Evolutionary conservation across 2,797 vertebrate species (phyloP).

Genomic region (Hippoglossus hippoglossus): DNA sequence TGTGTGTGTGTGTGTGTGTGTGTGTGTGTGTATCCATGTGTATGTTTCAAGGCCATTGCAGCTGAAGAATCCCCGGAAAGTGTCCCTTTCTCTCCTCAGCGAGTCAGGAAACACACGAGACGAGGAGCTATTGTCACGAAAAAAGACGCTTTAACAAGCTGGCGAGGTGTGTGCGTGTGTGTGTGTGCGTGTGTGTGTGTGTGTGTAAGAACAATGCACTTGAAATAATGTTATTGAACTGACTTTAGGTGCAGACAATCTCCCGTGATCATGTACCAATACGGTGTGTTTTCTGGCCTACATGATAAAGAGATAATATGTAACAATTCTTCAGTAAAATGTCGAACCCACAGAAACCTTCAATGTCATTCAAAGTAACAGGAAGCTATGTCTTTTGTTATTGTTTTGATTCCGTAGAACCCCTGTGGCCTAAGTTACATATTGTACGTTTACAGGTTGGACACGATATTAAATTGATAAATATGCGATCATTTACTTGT

Average conservation of each 20-base stretch:
- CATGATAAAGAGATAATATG: too few relatives aligned
- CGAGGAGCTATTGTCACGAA: constrained; percentile 61
- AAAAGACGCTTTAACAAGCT: constrained; percentile 21
- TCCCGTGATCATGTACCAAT: constrained; percentile 25
- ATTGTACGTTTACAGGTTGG: not conserved
- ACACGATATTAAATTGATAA: not conserved
- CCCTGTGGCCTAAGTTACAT: too few relatives aligned
- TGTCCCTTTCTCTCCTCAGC: constrained; percentile 57
- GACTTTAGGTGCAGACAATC: not conserved
- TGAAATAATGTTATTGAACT: not conserved
- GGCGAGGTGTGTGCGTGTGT: constrained; percentile 2
- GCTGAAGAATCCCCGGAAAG: constrained; percentile 76
- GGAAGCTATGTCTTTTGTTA: too few relatives aligned
- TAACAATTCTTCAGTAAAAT: too few relatives aligned
- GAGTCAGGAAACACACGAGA: constrained; percentile 64
- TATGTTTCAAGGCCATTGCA: constrained; percentile 34
- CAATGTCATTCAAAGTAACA: too few relatives aligned
- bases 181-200: not conserved
- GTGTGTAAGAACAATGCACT: constrained; percentile 6
- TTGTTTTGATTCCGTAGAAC: too few relatives aligned
- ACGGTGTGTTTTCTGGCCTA: not conserved
- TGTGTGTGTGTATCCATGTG: constrained; percentile 9
- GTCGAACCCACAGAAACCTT: too few relatives aligned
- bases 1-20: constrained; percentile 11
- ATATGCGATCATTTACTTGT: not conserved